A percentile compares a stretch with the other conserved stretches of the same genome.
phyloP scores from a whole-genome alignment of 2,113 vertebrate genomes.

The Microcebus jonahi region DNA sequence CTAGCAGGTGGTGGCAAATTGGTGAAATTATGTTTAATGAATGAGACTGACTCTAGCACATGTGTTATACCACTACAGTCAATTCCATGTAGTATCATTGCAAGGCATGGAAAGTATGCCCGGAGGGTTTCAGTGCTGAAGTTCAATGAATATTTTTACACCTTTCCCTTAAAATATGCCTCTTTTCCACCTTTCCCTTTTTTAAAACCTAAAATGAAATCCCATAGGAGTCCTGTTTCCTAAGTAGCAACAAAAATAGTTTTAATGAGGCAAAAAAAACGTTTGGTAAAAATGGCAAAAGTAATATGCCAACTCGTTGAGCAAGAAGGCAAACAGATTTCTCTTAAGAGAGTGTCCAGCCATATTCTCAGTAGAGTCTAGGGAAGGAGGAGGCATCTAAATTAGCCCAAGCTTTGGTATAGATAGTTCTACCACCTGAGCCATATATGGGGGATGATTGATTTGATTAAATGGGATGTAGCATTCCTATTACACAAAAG shows the following conservation, averaged over 20 bases:
- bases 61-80: not conserved
- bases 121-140: not conserved
- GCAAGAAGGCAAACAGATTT: not conserved
- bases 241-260: not conserved
- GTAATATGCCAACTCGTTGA: not conserved
- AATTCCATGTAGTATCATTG: not conserved
- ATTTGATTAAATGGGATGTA: not conserved
- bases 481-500: not conserved
- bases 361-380: not conserved
- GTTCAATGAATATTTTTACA: conserved; percentile 21
- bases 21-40: not conserved
- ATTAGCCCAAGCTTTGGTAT: not conserved
- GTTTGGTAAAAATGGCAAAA: too few species aligned
- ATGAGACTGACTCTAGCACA: not conserved
- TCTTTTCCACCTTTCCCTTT: not conserved
- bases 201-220: not conserved
- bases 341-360: not conserved
- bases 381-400: not conserved
- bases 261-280: not conserved
- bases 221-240: not conserved
- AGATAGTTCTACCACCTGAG: not conserved
- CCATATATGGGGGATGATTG: not conserved
- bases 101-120: not conserved
- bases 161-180: not conserved
- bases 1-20: not conserved